Evolutionary conservation across 2,113 vertebrate genomes (phyloP).

Genomic region (Probosciger aterrimus): DNA sequence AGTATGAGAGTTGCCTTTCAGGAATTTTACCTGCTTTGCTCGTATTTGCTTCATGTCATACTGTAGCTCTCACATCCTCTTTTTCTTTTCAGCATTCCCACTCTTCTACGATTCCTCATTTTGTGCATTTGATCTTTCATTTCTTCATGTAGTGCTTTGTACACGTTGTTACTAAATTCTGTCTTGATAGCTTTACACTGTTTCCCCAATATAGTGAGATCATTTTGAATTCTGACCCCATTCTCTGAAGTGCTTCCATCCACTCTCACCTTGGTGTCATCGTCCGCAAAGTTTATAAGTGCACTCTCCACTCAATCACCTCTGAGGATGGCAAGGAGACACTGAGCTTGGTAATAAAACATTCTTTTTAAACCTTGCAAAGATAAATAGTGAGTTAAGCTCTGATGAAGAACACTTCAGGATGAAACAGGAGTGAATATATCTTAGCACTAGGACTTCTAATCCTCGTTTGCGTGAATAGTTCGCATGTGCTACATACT

Average conservation of each 20-base stretch:
- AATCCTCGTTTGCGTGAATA: neutral
- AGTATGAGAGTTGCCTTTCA: neutral
- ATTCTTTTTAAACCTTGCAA: neutral
- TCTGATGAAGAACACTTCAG: slow-evolving; percentile 4
- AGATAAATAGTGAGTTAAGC: slow-evolving; percentile 20
- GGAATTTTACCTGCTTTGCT: neutral
- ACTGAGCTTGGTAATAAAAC: slow-evolving; percentile 12
- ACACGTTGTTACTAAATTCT: neutral
- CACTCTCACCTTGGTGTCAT: slow-evolving; percentile 10
- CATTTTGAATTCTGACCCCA: slow-evolving; percentile 14
- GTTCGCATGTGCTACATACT: neutral
- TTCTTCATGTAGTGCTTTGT: neutral
- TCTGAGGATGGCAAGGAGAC: neutral
- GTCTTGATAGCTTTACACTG: neutral
- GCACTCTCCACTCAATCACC: neutral
- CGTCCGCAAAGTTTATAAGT: slow-evolving; percentile 20
- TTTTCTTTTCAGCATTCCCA: neutral
- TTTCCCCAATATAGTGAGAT: neutral
- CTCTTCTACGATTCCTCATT: neutral
- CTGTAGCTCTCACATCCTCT: neutral
- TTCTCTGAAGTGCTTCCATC: slow-evolving; percentile 1
- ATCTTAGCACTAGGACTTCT: neutral
- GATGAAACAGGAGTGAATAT: neutral
- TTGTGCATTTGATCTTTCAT: slow-evolving; percentile 5
- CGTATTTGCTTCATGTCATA: neutral